Conservation (phyloP, 2,113 vertebrate genomes). For the Anser cygnoides region DNA sequence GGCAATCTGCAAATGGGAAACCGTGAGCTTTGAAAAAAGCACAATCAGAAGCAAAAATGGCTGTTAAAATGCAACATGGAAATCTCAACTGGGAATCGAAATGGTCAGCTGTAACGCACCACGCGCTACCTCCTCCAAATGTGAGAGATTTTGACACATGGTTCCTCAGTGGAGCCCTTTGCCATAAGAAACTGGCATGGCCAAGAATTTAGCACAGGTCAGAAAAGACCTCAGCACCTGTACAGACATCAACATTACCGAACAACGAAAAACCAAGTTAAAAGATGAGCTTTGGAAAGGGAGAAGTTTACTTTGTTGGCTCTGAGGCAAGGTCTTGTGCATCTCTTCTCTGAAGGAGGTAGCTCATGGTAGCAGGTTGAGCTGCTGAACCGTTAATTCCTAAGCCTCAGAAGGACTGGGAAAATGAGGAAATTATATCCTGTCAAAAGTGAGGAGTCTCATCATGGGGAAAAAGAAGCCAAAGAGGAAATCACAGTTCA, state of each 20-base stretch:
- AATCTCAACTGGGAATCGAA: not conserved
- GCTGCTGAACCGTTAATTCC: not conserved
- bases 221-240: not conserved
- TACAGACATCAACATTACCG: not conserved
- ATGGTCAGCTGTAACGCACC: not conserved
- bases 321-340: not conserved
- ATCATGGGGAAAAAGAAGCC: not conserved
- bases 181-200: not conserved
- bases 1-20: not conserved
- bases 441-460: not conserved
- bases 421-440: constrained; percentile 14
- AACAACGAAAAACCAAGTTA: not conserved
- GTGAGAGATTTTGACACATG: not conserved
- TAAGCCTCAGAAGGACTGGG: not conserved
- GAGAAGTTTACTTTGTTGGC: not conserved
- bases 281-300: not conserved
- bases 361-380: not conserved
- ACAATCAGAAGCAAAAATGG: not conserved
- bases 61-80: not conserved
- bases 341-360: not conserved
- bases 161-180: not conserved
- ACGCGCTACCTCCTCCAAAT: not conserved
- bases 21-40: not conserved
- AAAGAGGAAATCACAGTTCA: constrained; percentile 3
- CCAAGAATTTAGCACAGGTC: not conserved